A percentile compares a stretch with the other conserved stretches of the same genome.
These are phyloP conservation scores for Erebia ligea DNA, from an alignment of 2,888 invertebrate species.

Conservation along the genomic window DNA sequence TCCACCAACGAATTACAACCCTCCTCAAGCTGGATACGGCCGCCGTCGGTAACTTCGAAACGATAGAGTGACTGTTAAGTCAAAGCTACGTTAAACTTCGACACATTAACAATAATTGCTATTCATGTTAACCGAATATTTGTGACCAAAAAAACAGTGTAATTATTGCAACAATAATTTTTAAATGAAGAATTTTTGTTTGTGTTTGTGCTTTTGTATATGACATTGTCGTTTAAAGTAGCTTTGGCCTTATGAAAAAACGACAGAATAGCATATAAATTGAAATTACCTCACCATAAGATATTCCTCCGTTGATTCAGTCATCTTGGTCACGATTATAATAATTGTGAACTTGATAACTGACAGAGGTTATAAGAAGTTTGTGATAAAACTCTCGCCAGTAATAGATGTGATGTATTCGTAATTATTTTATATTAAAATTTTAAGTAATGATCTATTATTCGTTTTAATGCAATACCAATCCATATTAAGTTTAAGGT, in stretches of 20 bases:
- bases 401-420: slow-evolving; percentile 47
- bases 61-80: neutral
- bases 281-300: slow-evolving; percentile 35
- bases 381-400: slow-evolving; percentile 46
- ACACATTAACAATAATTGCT: neutral
- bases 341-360: slow-evolving; percentile 75
- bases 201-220: neutral
- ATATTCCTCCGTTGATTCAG: slow-evolving; percentile 46
- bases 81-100: neutral
- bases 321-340: slow-evolving; percentile 68
- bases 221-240: neutral
- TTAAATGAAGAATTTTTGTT: neutral
- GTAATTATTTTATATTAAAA: slow-evolving; percentile 45
- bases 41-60: slow-evolving; percentile 19
- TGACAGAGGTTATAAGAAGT: slow-evolving; percentile 46
- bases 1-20: slow-evolving; percentile 42
- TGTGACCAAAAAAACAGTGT: neutral
- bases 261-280: slow-evolving; percentile 18
- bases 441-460: slow-evolving; percentile 30
- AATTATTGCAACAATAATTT: neutral
- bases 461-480: slow-evolving; percentile 27
- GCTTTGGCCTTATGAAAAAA: slow-evolving; percentile 5
- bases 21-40: slow-evolving; percentile 41
- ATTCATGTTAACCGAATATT: neutral
- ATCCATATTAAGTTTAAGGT: neutral